Evolutionary conservation across 2,113 vertebrate genomes (phyloP), one percentile per base, ranked within the genome.

Genomic region (Stictonetta naevosa): DNA sequence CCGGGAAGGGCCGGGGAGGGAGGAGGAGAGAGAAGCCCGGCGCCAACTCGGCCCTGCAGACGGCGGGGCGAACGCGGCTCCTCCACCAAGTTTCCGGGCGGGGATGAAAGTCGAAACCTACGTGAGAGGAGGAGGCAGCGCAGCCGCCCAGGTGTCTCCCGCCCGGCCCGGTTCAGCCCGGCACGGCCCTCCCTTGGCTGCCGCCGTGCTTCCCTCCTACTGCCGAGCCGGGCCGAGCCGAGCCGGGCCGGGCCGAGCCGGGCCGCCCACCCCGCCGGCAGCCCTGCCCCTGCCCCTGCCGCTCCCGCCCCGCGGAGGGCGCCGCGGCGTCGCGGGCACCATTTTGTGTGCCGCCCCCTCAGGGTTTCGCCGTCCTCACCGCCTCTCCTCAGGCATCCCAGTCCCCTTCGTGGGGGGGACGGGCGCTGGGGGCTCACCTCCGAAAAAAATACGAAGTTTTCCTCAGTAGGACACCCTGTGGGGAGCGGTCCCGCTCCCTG

Each of bases 31-130:
- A 38, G 48, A 25, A 89, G 34, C 48, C 50, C 84, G 26, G 86
- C 76, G 11, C 68, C 63, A 7, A 52, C 36, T 44, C 95, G 80
- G 77, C 88, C 89, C 23, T 69, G 88, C 58, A 48, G 71, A 53
- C 91, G 4, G 71, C 78, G 53, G 83, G 53, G 83, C 69, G 7
- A 72, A 34, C 67, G 69, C 94, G 34, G 62, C 53, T 44, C 63
- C 86, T 76, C 60, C 64, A 83, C 66, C 66, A 93, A 96, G 94
- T 97, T 97, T 97, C 97, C 97, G 96, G 96, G 94, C 91, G 91
- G 95, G 71, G 94, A 92, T 78, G 91, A 93, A 95, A 96, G 92
- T 94, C 95, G 96, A 96, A 95, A 96, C 91, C 91, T 89, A 64
- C 84, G 87, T 69, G 95, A 96, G 56, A 88, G 28, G 90, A 93